phyloP scores from a whole-genome alignment of 2,113 vertebrate species.

The Periophthalmus modestus region DNA sequence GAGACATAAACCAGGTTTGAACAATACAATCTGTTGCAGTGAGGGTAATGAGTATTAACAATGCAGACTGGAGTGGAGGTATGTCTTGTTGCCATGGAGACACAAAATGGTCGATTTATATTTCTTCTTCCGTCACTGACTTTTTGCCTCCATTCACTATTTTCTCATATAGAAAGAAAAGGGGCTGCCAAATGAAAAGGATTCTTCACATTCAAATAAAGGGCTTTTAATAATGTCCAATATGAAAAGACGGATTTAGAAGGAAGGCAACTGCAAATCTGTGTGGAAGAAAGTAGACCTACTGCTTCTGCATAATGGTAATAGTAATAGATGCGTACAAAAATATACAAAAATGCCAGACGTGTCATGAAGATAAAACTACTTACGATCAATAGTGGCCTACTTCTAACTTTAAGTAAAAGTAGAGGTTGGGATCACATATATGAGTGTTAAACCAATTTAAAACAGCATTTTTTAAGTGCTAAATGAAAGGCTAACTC shows the following conservation, averaged over 20 bases:
- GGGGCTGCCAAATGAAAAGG: conserved; percentile 64
- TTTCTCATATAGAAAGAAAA: conserved; percentile 47
- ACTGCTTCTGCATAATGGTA: too few relatives aligned
- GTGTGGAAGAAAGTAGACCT: not conserved
- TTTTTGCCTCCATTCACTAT: conserved; percentile 27
- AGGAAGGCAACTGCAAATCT: not conserved
- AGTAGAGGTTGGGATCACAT: too few relatives aligned
- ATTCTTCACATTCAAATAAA: conserved; percentile 43
- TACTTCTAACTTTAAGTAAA: too few relatives aligned
- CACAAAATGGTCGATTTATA: conserved; percentile 56
- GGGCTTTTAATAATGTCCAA: conserved; percentile 45
- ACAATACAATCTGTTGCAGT: conserved; percentile 53
- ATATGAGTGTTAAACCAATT: too few relatives aligned
- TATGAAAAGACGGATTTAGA: conserved; percentile 36
- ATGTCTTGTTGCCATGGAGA: conserved; percentile 67
- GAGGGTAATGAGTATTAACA: conserved; percentile 69
- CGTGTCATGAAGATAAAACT: too few relatives aligned
- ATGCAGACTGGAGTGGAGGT: conserved; percentile 57
- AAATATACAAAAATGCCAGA: too few relatives aligned
- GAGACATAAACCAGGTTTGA: conserved; percentile 61
- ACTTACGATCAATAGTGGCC: too few relatives aligned
- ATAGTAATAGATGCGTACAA: too few relatives aligned
- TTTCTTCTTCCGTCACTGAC: conserved; percentile 23
- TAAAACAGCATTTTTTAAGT: too few relatives aligned
- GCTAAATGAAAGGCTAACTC: too few relatives aligned